Evolutionary conservation across 2,797 vertebrate species (phyloP).

Genomic region (Microcaecilia unicolor): DNA sequence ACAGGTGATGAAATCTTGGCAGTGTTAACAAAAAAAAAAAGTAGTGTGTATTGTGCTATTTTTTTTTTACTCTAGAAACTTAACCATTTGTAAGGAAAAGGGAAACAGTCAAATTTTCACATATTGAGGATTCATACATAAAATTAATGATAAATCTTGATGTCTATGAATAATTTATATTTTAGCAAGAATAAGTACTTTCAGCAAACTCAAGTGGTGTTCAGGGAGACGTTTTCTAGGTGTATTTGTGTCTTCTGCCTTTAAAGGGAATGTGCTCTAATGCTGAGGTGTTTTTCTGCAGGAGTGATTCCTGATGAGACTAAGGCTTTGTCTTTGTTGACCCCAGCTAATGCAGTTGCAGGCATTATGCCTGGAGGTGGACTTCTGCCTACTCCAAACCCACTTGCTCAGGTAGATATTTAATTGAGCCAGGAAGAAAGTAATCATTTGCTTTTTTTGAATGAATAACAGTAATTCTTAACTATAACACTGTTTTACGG

Average conservation of each 20-base stretch:
- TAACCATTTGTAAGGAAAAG: slow-evolving; percentile 72
- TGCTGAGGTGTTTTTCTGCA: slow-evolving; percentile 68
- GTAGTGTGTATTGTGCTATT: slow-evolving; percentile 98
- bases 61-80: slow-evolving; percentile 75
- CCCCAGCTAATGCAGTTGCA: slow-evolving; percentile 97
- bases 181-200: slow-evolving; percentile 81
- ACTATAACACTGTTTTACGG: too few species aligned
- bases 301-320: slow-evolving; percentile 99
- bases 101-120: slow-evolving; percentile 64
- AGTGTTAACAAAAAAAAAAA: slow-evolving; percentile 96
- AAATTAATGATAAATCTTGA: slow-evolving; percentile 67
- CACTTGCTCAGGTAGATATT: slow-evolving; percentile 75
- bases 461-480: too few species aligned
- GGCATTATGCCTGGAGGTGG: slow-evolving; percentile 96
- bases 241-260: slow-evolving; percentile 59
- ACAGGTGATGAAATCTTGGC: slow-evolving; percentile 99
- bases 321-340: slow-evolving; percentile 97
- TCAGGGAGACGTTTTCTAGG: slow-evolving; percentile 72
- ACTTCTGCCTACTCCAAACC: slow-evolving; percentile 94
- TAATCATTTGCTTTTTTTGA: too few species aligned
- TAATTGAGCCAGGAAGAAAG: too few species aligned
- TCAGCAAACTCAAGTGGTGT: slow-evolving; percentile 75
- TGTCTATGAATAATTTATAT: slow-evolving; percentile 62
- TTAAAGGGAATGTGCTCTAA: slow-evolving; percentile 45
- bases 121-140: slow-evolving; percentile 68